Percentiles rank a stretch among this genome's conserved stretches.
Conservation (phyloP, 2,797 vertebrate species). For the Ciconia nigra region DNA sequence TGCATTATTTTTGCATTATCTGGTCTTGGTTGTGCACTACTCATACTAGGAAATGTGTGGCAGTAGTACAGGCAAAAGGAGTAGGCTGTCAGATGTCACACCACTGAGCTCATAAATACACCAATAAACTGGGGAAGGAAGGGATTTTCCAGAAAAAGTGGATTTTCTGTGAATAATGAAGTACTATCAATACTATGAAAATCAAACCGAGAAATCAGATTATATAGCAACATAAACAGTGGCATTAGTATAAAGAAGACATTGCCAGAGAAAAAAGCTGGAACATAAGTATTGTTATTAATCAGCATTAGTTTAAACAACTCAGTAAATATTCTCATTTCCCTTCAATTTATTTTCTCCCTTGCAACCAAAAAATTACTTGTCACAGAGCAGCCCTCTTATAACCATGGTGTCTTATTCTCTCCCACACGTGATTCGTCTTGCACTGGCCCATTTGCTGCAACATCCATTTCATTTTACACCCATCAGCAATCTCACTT, state of each 20-base stretch:
- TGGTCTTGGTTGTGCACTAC: background rate
- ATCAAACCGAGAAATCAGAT: background rate
- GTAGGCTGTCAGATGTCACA: background rate
- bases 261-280: background rate
- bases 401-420: background rate
- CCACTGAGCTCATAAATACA: background rate
- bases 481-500: background rate
- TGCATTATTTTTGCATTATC: background rate
- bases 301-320: slow-evolving; percentile 21
- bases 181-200: background rate
- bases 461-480: slow-evolving; percentile 12
- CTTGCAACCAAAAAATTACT: background rate
- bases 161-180: slow-evolving; percentile 16
- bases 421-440: slow-evolving; percentile 25
- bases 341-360: slow-evolving; percentile 1
- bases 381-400: background rate
- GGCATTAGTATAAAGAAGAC: background rate
- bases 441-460: background rate
- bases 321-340: background rate
- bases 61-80: background rate
- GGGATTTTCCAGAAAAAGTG: slow-evolving; percentile 45
- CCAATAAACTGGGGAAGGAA: background rate
- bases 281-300: slow-evolving; percentile 6
- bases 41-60: background rate
- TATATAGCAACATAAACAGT: slow-evolving; percentile 11